Evolutionary conservation across 1,140 invertebrate species (phyloP).

Genomic region (Oscheius sp.): DNA sequence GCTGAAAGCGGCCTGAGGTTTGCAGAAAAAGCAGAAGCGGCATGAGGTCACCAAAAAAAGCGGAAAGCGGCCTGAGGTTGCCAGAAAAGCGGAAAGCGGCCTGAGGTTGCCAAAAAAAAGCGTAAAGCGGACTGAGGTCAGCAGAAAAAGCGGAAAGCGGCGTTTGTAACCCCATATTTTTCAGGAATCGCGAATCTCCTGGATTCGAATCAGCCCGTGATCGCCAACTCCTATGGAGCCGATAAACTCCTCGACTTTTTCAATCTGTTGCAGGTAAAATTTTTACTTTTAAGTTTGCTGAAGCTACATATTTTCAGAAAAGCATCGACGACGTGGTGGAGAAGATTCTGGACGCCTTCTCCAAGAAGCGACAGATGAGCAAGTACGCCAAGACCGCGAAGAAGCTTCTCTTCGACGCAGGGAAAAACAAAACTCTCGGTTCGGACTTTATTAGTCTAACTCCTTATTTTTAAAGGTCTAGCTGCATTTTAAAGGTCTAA

Average conservation of each 20-base stretch:
- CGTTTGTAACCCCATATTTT: slow-evolving; percentile 3
- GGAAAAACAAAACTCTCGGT: slow-evolving; percentile 16
- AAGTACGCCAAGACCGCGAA: slow-evolving; percentile 41
- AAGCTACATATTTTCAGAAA: slow-evolving; percentile 6
- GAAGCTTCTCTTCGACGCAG: slow-evolving; percentile 6
- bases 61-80: too few relatives aligned
- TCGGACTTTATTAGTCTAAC: not conserved
- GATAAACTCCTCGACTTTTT: slow-evolving; percentile 50
- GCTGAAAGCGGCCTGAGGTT: too few relatives aligned
- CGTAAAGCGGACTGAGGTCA: too few relatives aligned
- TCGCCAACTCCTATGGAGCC: slow-evolving; percentile 86
- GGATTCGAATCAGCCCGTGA: slow-evolving; percentile 85
- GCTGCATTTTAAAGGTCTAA: too few relatives aligned
- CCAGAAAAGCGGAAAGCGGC: too few relatives aligned
- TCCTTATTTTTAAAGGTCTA: not conserved
- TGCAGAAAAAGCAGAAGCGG: too few relatives aligned
- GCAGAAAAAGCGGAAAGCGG: too few relatives aligned
- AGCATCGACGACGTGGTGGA: slow-evolving; percentile 68
- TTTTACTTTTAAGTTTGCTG: slow-evolving; percentile 59
- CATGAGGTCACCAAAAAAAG: too few relatives aligned
- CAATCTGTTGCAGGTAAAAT: slow-evolving; percentile 50
- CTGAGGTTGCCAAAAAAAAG: too few relatives aligned
- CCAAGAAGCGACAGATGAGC: slow-evolving; percentile 66
- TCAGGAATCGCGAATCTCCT: slow-evolving; percentile 76
- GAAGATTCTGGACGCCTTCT: slow-evolving; percentile 61